Percentiles rank a stretch among this genome's conserved stretches.
Conservation (phyloP, 2,113 vertebrate genomes). For the Silurus asotus region DNA sequence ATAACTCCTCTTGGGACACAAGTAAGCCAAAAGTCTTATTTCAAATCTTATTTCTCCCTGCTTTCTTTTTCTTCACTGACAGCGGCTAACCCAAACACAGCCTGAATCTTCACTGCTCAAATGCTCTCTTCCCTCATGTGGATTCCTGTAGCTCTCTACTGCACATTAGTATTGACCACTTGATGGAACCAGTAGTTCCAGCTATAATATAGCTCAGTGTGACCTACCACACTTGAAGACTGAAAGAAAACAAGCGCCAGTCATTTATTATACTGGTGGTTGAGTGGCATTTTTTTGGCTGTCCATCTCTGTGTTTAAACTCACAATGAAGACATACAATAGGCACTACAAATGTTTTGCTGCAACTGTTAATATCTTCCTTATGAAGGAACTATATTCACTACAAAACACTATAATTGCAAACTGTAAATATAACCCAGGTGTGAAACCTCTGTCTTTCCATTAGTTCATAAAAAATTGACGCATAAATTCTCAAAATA, state of each 20-base stretch:
- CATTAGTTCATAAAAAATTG: background rate
- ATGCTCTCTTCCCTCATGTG: background rate
- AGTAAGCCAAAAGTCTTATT: constrained; percentile 1
- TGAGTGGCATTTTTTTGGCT: background rate
- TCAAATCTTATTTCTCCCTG: background rate
- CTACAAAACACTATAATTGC: background rate
- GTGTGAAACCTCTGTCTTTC: constrained; percentile 56
- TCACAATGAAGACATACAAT: background rate
- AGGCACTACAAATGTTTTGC: background rate
- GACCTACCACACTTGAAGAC: background rate
- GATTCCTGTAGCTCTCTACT: background rate
- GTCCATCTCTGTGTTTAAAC: background rate
- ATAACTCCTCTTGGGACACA: constrained; percentile 24
- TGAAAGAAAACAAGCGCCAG: background rate
- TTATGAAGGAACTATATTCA: background rate
- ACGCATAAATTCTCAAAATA: background rate
- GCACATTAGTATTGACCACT: background rate
- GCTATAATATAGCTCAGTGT: background rate
- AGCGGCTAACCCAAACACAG: constrained; percentile 45
- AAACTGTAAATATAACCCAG: constrained; percentile 51
- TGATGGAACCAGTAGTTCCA: background rate
- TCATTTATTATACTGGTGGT: background rate
- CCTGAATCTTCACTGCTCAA: background rate
- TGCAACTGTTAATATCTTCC: background rate
- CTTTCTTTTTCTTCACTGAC: constrained; percentile 36